Base-by-base conservation (phyloP, 2,113 vertebrate genomes). In the Psophia crepitans region DNA sequence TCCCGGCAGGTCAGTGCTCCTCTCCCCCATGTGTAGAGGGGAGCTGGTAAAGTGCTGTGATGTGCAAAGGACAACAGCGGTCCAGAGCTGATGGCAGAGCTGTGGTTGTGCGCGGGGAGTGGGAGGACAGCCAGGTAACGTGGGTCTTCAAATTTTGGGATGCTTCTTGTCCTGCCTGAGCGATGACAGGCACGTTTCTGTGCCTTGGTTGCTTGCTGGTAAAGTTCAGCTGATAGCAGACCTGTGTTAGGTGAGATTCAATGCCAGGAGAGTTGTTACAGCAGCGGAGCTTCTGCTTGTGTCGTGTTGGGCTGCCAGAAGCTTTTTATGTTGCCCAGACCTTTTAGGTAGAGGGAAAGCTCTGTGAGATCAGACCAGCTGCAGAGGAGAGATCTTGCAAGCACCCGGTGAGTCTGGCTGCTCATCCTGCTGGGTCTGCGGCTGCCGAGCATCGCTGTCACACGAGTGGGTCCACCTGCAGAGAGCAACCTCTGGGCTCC, bases 401-500 rank as follows among this genome's bases (percentile, higher is more conserved):
- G 56, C 8, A 6, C 12, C 39, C 7, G n/a, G 17, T 28, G 69
- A 20, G 43, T 39, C 85, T 79, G 75, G 53, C 58, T 69, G 61
- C 21, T 39, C 5, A 21, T 32, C 68, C 41, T 43, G 1, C 33
- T 14, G 23, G 24, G 41, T 64, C 77, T 54, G 44, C 58, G 56
- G 33, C 80, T 33, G 28, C 43, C 11, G 1, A 17, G 9, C 3
- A 0, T 30, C 75, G 1, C 43, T 33, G 65, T 27, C 39, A 20
- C 37, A 1, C 0, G 0, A 43, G 33, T 16, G 56, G 18, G 11
- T 69, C 54, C 21, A 1, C 16, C 35, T 1, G 1, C 56, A 41
- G 77, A 17, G 49, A 64, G 58, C 41, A 24, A 41, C 35, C 27
- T 39, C 49, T 41, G 73, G 22, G n/a, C 65, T 84, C 57, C 14